Evolutionary conservation across 2,888 invertebrate genomes (phyloP), one percentile per base, ranked within the genome.

Genomic region (Euplagia quadripunctaria): DNA sequence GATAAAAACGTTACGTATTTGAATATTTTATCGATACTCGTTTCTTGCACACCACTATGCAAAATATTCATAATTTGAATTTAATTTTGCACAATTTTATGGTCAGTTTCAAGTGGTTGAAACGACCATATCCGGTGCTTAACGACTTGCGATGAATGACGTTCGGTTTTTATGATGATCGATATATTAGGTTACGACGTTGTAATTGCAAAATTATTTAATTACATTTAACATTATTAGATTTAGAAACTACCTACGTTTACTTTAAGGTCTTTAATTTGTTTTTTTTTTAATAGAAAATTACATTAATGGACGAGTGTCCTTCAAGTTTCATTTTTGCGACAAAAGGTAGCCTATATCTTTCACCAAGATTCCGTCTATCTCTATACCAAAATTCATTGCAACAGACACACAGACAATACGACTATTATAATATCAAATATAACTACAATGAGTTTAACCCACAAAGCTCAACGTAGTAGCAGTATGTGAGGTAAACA

Each of bases 71-170:
- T 85, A 84, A 83, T 82, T 84, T 81, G 80, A 82, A 82, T 85
- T 83, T 85, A 84, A 88, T 86, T 87, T 86, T 82, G 84, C 82
- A 78, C 82, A 72, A 82, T 82, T 83, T 85, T 81, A 84, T 73
- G 85, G 86, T 80, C 73, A 70, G 67, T 82, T 83, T 84, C 71
- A 86, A 86, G 82, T 83, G 85, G 82, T 77, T 73, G 43, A 81
- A 87, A 87, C 79, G 74, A 74, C 66, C 70, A 80, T 84, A 82
- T 87, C 87, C 87, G 85, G 85, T 82, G 68, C 73, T 80, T 80
- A 77, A 75, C 71, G 77, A 72, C 73, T 76, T 68, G 64, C 79
- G 73, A 78, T 82, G 79, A 79, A 82, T 76, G 81, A 80, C 74
- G 75, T 76, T 71, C 66, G 31, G 64, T 78, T 84, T 82, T 85